A percentile compares a stretch with the other conserved stretches of the same genome.
These are phyloP conservation scores for Pemphredon lugubris DNA, from an alignment of 2,888 invertebrate genomes.

Conservation along the genomic window DNA sequence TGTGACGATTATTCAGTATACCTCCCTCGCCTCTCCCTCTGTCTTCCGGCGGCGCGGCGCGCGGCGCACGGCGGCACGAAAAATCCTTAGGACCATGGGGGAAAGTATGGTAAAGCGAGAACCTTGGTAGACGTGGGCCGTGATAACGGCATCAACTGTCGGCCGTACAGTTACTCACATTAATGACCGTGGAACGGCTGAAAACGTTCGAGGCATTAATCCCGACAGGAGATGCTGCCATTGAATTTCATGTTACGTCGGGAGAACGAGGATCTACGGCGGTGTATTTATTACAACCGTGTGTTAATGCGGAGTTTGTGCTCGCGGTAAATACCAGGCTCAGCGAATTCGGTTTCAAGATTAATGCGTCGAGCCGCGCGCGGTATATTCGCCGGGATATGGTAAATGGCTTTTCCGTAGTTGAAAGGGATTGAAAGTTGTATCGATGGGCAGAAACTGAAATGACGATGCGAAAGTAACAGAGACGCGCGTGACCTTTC, in stretches of 20 bases:
- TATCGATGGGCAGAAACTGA: not conserved
- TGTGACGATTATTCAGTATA: slow-evolving; percentile 46
- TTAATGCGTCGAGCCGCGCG: slow-evolving; percentile 3
- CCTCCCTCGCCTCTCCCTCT: no score
- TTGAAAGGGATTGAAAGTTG: not conserved
- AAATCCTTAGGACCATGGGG: slow-evolving; percentile 19
- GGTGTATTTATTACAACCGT: slow-evolving; percentile 21
- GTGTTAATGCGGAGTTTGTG: slow-evolving; percentile 13
- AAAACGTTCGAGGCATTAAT: slow-evolving; percentile 42
- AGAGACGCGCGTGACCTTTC: no score
- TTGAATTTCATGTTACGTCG: slow-evolving; percentile 18
- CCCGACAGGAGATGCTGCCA: slow-evolving; percentile 35
- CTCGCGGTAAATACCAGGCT: slow-evolving; percentile 6
- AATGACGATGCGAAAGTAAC: no score
- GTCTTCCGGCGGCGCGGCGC: not conserved
- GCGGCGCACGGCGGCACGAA: slow-evolving; percentile 23
- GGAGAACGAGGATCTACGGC: slow-evolving; percentile 10
- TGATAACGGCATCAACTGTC: slow-evolving; percentile 57
- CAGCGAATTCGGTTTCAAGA: slow-evolving; percentile 17
- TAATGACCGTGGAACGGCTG: slow-evolving; percentile 45
- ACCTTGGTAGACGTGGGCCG: slow-evolving; percentile 42
- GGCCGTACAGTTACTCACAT: slow-evolving; percentile 52
- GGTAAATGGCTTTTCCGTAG: slow-evolving; percentile 1
- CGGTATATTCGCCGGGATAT: not conserved
- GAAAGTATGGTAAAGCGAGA: slow-evolving; percentile 28